Evolutionary conservation across 2,113 vertebrate genomes (phyloP).

Genomic region (Syrmaticus mikado): DNA sequence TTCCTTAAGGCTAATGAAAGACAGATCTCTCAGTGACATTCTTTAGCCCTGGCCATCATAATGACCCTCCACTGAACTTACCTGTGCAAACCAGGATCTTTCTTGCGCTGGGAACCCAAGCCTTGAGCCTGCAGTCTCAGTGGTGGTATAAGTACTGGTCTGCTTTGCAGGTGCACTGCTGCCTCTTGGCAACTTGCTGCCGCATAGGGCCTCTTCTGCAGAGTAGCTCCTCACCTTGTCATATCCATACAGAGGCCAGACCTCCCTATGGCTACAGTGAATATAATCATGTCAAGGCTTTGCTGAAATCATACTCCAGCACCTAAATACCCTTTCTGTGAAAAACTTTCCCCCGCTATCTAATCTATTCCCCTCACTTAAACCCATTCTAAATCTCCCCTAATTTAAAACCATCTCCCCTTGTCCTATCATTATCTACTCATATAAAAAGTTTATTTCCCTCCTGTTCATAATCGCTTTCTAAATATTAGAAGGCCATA

Average conservation of each 20-base stretch:
- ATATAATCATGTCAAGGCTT: background rate
- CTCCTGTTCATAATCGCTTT: no score
- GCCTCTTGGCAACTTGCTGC: background rate
- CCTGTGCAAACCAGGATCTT: background rate
- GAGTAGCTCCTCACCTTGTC: background rate
- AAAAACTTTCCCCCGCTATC: no score
- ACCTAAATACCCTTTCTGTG: no score
- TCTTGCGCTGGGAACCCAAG: background rate
- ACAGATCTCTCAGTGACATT: background rate
- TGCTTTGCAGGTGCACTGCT: background rate
- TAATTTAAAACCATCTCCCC: no score
- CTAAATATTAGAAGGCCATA: no score
- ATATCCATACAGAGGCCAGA: background rate
- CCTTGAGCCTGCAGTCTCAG: background rate
- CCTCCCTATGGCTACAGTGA: no score
- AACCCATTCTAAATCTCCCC: no score
- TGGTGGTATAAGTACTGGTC: accelerated
- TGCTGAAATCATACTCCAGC: background rate
- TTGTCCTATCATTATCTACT: no score
- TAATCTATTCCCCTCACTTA: no score
- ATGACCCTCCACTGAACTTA: background rate
- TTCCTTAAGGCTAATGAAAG: background rate
- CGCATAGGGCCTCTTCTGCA: background rate
- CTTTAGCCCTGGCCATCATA: background rate
- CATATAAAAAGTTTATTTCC: no score